Evolutionary conservation across 1,140 invertebrate species (phyloP).

Genomic region (Asbolus verrucosus): DNA sequence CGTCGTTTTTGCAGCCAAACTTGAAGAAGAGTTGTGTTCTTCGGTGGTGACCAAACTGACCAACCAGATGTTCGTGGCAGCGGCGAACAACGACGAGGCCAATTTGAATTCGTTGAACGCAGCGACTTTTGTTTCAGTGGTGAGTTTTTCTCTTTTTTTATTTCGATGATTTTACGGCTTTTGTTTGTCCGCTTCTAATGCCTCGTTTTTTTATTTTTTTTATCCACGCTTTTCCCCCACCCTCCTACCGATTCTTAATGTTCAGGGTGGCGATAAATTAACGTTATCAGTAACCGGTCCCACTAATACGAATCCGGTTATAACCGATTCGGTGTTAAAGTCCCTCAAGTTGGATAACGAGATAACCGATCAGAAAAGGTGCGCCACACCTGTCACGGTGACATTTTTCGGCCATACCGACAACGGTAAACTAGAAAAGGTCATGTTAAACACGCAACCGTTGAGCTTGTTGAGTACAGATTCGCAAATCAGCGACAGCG

Average conservation of each 20-base stretch:
- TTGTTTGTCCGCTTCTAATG: constrained; percentile 34
- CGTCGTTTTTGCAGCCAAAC: constrained; percentile 65
- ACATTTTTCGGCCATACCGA: constrained; percentile 70
- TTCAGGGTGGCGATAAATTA: constrained; percentile 81
- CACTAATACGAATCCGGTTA: constrained; percentile 51
- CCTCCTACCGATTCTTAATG: background rate
- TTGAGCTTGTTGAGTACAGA: constrained; percentile 51
- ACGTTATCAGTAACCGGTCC: constrained; percentile 72
- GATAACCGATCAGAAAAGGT: constrained; percentile 57
- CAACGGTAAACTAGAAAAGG: constrained; percentile 66
- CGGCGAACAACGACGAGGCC: constrained; percentile 62
- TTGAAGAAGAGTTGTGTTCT: constrained; percentile 71
- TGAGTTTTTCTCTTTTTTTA: constrained; percentile 66
- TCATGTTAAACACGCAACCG: constrained; percentile 57
- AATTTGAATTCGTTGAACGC: constrained; percentile 69
- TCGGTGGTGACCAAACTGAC: constrained; percentile 64
- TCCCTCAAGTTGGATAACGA: constrained; percentile 46
- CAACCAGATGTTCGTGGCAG: constrained; percentile 70
- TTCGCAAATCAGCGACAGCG: constrained; percentile 39
- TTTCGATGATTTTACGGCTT: constrained; percentile 7
- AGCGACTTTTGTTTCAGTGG: constrained; percentile 80
- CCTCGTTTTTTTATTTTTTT: constrained; percentile 45
- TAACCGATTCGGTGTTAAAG: constrained; percentile 50
- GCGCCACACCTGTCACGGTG: constrained; percentile 68
- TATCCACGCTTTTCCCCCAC: constrained; percentile 41